Conservation (phyloP, 2,797 vertebrate genomes). For the Schizopygopsis pylzovi region DNA sequence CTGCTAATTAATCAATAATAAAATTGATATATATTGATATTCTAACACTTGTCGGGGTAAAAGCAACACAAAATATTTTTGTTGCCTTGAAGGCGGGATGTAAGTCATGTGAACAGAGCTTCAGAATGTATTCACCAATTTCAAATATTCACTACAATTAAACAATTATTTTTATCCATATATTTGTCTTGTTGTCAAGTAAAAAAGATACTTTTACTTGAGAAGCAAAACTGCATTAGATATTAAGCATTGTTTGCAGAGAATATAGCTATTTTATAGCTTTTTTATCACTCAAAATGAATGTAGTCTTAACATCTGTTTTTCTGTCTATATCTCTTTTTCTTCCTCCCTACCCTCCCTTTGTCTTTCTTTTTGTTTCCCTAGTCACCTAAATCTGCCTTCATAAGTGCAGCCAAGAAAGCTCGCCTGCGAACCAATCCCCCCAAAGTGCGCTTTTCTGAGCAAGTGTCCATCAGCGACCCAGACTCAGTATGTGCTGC, state of each 20-base stretch:
- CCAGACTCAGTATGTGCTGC: slow-evolving; percentile 88
- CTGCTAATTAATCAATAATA: background rate
- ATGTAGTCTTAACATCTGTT: slow-evolving; percentile 12
- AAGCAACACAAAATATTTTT: background rate
- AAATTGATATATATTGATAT: background rate
- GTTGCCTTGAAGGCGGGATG: background rate
- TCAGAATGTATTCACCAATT: slow-evolving; percentile 3
- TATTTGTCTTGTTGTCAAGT: background rate
- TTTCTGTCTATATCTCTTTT: slow-evolving; percentile 54
- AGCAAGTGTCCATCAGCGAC: slow-evolving; percentile 95
- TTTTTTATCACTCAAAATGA: background rate
- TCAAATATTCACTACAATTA: background rate
- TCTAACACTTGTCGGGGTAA: background rate
- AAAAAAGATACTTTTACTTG: background rate
- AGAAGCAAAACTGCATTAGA: slow-evolving; percentile 1
- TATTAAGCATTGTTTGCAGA: background rate
- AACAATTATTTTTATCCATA: background rate
- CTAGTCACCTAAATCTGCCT: slow-evolving; percentile 98
- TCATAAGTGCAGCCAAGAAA: slow-evolving; percentile 98
- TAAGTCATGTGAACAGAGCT: slow-evolving; percentile 1
- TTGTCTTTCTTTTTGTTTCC: slow-evolving; percentile 62
- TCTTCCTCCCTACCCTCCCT: slow-evolving; percentile 40
- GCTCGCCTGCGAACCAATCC: slow-evolving; percentile 94
- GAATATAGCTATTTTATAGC: background rate
- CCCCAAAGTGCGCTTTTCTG: slow-evolving; percentile 96